phyloP scores from a whole-genome alignment of 2,113 vertebrate species.

The Aegithalos caudatus region DNA sequence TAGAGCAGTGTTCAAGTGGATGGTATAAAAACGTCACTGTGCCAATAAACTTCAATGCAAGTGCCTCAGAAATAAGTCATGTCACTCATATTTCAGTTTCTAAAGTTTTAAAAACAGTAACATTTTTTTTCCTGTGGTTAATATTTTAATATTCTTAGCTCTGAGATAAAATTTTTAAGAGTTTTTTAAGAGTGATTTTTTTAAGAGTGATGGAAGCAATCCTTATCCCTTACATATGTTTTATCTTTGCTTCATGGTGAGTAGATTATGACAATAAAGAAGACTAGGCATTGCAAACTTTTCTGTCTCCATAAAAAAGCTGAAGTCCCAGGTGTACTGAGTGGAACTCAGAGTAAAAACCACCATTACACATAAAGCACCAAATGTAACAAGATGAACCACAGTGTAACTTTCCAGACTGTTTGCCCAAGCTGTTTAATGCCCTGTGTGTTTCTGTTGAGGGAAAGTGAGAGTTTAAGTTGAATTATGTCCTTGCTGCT shows the following conservation, averaged over 20 bases:
- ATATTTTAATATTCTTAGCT: neutral
- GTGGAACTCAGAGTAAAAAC: neutral
- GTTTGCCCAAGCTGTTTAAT: constrained; percentile 23
- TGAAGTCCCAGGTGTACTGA: neutral
- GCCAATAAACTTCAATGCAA: neutral
- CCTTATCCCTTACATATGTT: neutral
- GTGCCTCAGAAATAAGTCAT: neutral
- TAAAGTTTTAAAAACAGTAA: neutral
- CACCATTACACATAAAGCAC: neutral
- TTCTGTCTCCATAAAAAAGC: neutral
- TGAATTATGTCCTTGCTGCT: constrained; percentile 43
- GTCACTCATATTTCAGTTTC: neutral
- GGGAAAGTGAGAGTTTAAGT: constrained; percentile 4
- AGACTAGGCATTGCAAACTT: neutral
- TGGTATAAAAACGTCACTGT: neutral
- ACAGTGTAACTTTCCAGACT: constrained; percentile 31
- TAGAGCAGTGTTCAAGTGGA: neutral
- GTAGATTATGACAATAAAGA: neutral
- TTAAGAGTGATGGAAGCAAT: neutral
- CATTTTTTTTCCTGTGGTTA: neutral
- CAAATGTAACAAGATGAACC: neutral
- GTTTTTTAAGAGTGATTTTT: too few relatives aligned
- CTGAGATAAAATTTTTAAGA: neutral
- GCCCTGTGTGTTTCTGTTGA: neutral
- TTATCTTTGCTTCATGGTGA: neutral